A percentile compares a stretch with the other conserved stretches of the same genome.
These are phyloP conservation scores for Synchiropus splendidus DNA, from an alignment of 2,113 vertebrate genomes.

Conservation along the genomic window DNA sequence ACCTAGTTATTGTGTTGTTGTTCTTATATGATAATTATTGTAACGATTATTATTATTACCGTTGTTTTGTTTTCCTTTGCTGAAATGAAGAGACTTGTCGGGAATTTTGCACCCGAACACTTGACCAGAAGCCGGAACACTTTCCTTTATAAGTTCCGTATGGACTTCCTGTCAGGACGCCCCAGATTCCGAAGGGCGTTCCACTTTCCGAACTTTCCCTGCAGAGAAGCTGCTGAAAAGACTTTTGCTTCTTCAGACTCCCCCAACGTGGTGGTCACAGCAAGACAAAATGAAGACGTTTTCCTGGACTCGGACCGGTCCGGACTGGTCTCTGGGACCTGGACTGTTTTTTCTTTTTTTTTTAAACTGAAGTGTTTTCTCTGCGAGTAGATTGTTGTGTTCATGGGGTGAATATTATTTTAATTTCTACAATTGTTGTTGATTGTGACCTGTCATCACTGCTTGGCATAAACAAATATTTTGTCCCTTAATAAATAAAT, in stretches of 20 bases:
- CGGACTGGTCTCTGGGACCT: constrained; percentile 52
- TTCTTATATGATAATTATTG: constrained; percentile 44
- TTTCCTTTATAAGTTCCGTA: too few species aligned
- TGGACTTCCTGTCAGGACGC: constrained; percentile 2
- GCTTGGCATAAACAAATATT: constrained; percentile 65
- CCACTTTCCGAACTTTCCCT: constrained; percentile 22
- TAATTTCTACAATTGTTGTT: constrained; percentile 52
- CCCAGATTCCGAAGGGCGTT: constrained; percentile 25
- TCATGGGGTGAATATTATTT: constrained; percentile 67
- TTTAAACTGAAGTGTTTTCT: constrained; percentile 62
- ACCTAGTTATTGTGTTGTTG: constrained; percentile 60
- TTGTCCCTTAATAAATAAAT: constrained; percentile 66
- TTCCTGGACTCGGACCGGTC: constrained; percentile 41
- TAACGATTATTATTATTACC: constrained; percentile 53
- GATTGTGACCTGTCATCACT: constrained; percentile 62
- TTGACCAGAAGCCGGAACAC: too few species aligned
- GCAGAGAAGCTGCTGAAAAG: constrained; percentile 16
- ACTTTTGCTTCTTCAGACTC: constrained; percentile 30
- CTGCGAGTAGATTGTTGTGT: constrained; percentile 74
- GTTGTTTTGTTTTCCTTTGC: constrained; percentile 67
- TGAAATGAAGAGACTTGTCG: constrained; percentile 43
- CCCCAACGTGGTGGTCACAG: constrained; percentile 8
- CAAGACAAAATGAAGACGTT: constrained; percentile 29
- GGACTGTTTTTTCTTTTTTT: constrained; percentile 18
- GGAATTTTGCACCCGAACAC: too few species aligned